These are phyloP conservation scores for Hypomecis atomaria DNA, from an alignment of 2,888 invertebrate species.

Conservation along the genomic window DNA sequence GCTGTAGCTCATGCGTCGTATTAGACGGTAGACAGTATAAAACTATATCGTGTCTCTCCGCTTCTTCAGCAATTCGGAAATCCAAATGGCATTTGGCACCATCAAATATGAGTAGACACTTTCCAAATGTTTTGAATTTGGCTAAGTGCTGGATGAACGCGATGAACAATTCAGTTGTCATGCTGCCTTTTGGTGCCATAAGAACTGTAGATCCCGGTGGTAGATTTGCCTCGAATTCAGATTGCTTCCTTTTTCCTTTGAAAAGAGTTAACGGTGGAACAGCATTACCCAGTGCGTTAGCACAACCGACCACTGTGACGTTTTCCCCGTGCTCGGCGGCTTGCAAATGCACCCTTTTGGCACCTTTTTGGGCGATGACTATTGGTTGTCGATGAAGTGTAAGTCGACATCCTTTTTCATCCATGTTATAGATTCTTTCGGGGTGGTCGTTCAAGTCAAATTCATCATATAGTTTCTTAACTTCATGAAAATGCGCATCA, in stretches of 20 bases:
- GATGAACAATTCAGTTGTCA: slow-evolving; percentile 36
- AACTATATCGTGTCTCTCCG: slow-evolving; percentile 29
- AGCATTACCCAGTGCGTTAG: slow-evolving; percentile 27
- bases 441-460: slow-evolving; percentile 36
- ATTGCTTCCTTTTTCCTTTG: slow-evolving; percentile 31
- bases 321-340: slow-evolving; percentile 43
- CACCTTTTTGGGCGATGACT: slow-evolving; percentile 38
- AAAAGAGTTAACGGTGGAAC: slow-evolving; percentile 42
- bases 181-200: too few species aligned
- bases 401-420: slow-evolving; percentile 39
- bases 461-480: slow-evolving; percentile 28
- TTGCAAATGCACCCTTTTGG: slow-evolving; percentile 40
- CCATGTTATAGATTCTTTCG: slow-evolving; percentile 40
- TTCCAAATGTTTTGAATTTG: slow-evolving; percentile 34
- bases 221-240: slow-evolving; percentile 37
- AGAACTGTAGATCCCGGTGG: slow-evolving; percentile 37
- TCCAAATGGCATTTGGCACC: too few species aligned
- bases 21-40: too few species aligned
- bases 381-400: slow-evolving; percentile 38
- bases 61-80: too few species aligned
- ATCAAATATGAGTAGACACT: slow-evolving; percentile 45
- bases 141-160: slow-evolving; percentile 39
- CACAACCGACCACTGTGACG: slow-evolving; percentile 42
- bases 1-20: too few species aligned
- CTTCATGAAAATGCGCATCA: slow-evolving; percentile 11